Evolutionary conservation across 1,140 invertebrate species (phyloP).

Genomic region (Aphelenchoides avenae): DNA sequence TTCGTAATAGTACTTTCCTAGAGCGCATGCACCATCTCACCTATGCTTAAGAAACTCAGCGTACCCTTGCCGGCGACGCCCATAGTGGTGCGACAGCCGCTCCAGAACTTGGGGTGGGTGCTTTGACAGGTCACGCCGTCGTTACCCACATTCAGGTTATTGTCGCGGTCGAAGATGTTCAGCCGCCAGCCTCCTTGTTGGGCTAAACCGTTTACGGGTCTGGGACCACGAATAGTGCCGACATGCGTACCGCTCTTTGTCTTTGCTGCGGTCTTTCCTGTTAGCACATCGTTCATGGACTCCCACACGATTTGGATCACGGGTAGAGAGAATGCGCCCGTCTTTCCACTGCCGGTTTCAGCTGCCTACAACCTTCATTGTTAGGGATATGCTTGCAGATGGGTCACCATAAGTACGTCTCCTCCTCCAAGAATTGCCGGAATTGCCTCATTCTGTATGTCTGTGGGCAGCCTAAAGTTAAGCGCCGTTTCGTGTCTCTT

Average conservation of each 20-base stretch:
- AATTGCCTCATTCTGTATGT: constrained; percentile 96
- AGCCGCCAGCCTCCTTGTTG: constrained; percentile 70
- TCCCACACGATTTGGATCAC: constrained; percentile 98
- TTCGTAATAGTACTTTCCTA: constrained; percentile 87
- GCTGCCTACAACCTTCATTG: constrained; percentile 69
- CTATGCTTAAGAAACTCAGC: constrained; percentile 1
- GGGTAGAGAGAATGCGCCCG: no score
- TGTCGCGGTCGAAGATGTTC: constrained; percentile 80
- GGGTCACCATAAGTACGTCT: constrained; percentile 90
- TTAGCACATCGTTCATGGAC: constrained; percentile 70
- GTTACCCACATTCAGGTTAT: constrained; percentile 80
- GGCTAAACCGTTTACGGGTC: no score
- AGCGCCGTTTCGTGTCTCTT: constrained; percentile 7
- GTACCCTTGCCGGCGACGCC: constrained; percentile 71
- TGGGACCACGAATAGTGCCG: no score
- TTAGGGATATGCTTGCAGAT: not conserved
- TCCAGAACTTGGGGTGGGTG: constrained; percentile 83
- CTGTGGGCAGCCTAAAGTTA: constrained; percentile 76
- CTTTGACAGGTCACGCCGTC: constrained; percentile 88
- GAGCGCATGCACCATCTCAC: constrained; percentile 23
- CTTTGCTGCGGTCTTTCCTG: not conserved
- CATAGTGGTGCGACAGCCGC: constrained; percentile 83
- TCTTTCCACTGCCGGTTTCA: constrained; percentile 96
- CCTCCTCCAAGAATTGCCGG: constrained; percentile 95
- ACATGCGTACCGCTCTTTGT: no score